Evolutionary conservation across 2,113 vertebrate genomes (phyloP).

Genomic region (Junco hyemalis): DNA sequence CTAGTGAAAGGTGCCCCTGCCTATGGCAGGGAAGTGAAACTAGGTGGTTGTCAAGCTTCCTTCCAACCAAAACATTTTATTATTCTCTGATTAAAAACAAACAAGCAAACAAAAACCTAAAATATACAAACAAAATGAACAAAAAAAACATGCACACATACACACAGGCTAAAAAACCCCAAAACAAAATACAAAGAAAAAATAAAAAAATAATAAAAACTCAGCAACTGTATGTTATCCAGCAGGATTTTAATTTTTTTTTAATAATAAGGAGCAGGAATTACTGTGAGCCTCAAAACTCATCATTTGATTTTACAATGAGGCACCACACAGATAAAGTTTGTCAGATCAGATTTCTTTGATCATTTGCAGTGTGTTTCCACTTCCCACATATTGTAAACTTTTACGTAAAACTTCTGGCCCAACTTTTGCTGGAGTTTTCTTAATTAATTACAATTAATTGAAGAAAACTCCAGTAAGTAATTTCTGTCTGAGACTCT

Average conservation of each 20-base stretch:
- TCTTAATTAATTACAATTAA: not conserved
- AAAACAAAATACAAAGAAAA: not conserved
- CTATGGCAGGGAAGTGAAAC: not conserved
- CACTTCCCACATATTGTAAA: not conserved
- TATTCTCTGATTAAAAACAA: not conserved
- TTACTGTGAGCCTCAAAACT: not conserved
- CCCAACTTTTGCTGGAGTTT: too few relatives aligned
- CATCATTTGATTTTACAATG: not conserved
- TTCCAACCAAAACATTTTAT: not conserved
- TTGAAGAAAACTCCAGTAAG: not conserved
- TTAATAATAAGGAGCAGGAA: not conserved
- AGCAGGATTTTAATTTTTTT: too few relatives aligned
- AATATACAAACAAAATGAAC: fast-evolving
- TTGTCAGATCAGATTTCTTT: not conserved
- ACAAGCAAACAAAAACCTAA: not conserved
- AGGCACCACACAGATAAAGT: not conserved
- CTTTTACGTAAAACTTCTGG: not conserved
- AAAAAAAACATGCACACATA: not conserved
- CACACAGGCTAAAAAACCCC: fast-evolving
- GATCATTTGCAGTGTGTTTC: not conserved
- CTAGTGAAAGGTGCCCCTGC: not conserved
- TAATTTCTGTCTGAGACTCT: not conserved
- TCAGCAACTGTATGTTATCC: not conserved
- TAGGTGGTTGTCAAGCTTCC: not conserved
- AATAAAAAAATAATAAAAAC: not conserved